Base-by-base conservation (phyloP, 2,797 vertebrate species). In the Artibeus lituratus region DNA sequence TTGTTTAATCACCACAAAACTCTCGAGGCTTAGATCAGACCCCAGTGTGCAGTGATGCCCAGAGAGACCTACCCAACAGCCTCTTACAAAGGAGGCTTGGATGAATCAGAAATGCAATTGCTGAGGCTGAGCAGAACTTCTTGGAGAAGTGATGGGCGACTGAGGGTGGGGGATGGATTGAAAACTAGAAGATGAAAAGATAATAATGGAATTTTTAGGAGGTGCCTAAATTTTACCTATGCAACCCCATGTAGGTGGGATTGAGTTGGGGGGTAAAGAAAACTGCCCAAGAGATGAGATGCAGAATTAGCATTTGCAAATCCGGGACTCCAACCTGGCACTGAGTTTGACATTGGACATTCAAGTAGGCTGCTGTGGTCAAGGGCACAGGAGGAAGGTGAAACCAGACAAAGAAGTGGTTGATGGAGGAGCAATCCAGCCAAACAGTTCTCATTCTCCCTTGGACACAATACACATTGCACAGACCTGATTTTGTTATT, bases 401-500 rank as follows among this genome's bases (percentile, higher is more conserved):
- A 29, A 39, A 82, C 2, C 37, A 65, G 78, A 53, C 26, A 42
- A 55, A 53, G 26, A 70, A 85, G 83, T n/a, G 29, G 12, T 39
- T 62, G 18, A 15, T 21, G n/a, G 29, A 69, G 37, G 11, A 14
- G 42, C 18, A 5, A 22, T 55, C 32, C 7, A 55, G 53, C 35
- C 44, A 77, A 47, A 7, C 1, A 55, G 53, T 22, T 24, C 16
- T 39, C 37, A 19, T 10, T 89, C 42, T 73, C 35, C 32, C 69
- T 82, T 1, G 2, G 32, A 21, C 2, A 53, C 32, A 6, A 35
- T 16, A 22, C 12, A 5, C 12, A 1, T 24, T 3, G 3, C 53
- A 26, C 11, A 47, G 29, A 65, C 51, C 32, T 53, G 26, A 11
- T 47, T 55, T 55, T 24, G 2, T 37, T 35, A 39, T 51, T 42